These are phyloP conservation scores for Squalus acanthias DNA, from an alignment of 2,797 vertebrate genomes.

Conservation along the genomic window DNA sequence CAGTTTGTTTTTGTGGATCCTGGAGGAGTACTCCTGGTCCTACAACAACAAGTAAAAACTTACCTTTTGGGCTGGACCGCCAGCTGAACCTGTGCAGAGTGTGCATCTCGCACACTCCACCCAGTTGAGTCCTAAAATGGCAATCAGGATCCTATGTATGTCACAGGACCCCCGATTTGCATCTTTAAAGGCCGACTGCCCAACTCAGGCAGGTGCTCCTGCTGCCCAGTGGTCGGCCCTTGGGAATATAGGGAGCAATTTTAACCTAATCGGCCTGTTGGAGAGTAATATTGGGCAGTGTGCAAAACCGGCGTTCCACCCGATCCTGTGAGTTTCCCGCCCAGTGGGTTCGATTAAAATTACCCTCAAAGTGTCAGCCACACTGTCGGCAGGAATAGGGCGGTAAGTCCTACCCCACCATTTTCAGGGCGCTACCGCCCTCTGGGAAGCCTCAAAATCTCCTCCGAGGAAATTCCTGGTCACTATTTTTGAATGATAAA, in stretches of 20 bases:
- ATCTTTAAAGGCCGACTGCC: background rate
- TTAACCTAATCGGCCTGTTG: background rate
- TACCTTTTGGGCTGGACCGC: background rate
- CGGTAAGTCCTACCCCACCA: background rate
- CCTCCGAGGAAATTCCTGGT: background rate
- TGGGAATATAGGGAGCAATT: background rate
- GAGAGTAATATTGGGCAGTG: background rate
- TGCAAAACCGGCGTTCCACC: background rate
- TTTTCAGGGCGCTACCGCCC: background rate
- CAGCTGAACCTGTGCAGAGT: background rate
- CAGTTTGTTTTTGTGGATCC: background rate
- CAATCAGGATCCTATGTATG: background rate
- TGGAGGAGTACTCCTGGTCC: background rate
- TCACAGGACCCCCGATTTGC: background rate
- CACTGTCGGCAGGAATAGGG: background rate
- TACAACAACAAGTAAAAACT: background rate
- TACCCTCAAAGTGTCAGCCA: background rate
- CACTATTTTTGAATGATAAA: constrained; percentile 8
- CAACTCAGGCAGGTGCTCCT: background rate
- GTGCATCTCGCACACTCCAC: background rate
- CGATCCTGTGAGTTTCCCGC: background rate
- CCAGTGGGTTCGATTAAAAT: background rate
- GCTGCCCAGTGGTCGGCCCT: background rate
- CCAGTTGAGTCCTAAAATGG: background rate
- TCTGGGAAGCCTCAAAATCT: background rate